Percentiles rank a stretch among this genome's conserved stretches.
Conservation (phyloP, 37 sponge, comb jelly and placozoan genomes). For the Halichondria panicea region DNA sequence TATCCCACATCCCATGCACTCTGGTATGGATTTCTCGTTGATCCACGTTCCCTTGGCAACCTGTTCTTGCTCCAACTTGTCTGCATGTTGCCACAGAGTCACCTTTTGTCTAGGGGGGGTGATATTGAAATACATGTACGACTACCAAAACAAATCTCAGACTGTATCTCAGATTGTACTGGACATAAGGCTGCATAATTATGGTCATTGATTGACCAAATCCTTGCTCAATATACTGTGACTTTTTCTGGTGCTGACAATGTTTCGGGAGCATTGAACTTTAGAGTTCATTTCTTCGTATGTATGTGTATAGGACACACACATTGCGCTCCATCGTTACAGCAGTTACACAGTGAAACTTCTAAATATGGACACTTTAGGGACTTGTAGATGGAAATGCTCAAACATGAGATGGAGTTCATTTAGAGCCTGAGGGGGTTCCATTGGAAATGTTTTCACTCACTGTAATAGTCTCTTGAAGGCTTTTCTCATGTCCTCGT, state of each 20-base stretch:
- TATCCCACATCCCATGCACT: conserved; percentile 60
- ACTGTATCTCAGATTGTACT: not conserved
- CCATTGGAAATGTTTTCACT: not conserved
- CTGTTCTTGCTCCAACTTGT: conserved; percentile 70
- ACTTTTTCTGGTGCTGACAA: no score
- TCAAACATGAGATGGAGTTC: not conserved
- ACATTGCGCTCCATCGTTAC: no score
- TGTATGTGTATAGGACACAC: no score
- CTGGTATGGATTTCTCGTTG: conserved; percentile 33
- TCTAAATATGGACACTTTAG: no score
- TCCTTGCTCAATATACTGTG: no score
- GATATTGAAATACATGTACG: not conserved
- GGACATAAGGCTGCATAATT: no score
- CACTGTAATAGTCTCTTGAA: conserved; percentile 65
- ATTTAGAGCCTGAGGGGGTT: not conserved
- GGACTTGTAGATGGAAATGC: not conserved
- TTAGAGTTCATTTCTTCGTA: no score
- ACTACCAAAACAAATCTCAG: not conserved
- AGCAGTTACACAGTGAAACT: no score
- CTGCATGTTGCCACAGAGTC: conserved; percentile 82
- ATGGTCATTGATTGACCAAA: no score
- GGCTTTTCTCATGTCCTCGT: conserved; percentile 67
- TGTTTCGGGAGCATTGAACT: no score
- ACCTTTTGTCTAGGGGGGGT: conserved; percentile 67
- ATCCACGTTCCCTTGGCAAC: conserved; percentile 53